A percentile compares a stretch with the other conserved stretches of the same genome.
Evolutionary conservation across 2,113 vertebrate species (phyloP).

Genomic region (Myotis davidii): DNA sequence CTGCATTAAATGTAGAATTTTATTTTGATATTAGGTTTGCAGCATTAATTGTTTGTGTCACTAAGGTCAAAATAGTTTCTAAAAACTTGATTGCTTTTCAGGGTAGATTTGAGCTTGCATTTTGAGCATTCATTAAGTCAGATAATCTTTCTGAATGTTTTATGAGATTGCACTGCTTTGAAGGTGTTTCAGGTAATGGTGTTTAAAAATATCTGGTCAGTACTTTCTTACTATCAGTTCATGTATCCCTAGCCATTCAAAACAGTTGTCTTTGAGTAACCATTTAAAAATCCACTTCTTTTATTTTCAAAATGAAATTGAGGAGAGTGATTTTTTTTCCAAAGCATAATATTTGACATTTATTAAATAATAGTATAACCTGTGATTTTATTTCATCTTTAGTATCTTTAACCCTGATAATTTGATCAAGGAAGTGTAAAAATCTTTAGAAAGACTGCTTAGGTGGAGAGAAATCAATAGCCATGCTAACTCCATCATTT

Average conservation of each 20-base stretch:
- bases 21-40: conserved; percentile 91
- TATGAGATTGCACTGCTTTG: conserved; percentile 83
- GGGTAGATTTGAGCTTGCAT: conserved; percentile 92
- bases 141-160: conserved; percentile 88
- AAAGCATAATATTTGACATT: conserved; percentile 35
- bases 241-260: conserved; percentile 64
- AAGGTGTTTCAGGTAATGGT: conserved; percentile 82
- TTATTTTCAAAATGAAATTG: conserved; percentile 62
- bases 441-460: conserved; percentile 26
- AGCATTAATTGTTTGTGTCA: conserved; percentile 89
- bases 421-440: neutral
- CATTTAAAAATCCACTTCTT: neutral
- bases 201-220: conserved; percentile 79
- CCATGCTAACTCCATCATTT: neutral
- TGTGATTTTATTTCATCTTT: conserved; percentile 37
- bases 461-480: conserved; percentile 8
- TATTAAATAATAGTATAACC: conserved; percentile 34
- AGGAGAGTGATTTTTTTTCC: neutral
- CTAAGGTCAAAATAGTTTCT: conserved; percentile 88
- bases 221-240: conserved; percentile 63
- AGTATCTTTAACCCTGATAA: conserved; percentile 31
- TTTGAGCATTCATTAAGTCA: conserved; percentile 93
- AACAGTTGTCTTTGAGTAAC: conserved; percentile 37
- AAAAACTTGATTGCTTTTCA: conserved; percentile 88
- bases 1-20: conserved; percentile 90